Conservation (phyloP, 1,140 invertebrate genomes). For the Diorhabda elongata region DNA sequence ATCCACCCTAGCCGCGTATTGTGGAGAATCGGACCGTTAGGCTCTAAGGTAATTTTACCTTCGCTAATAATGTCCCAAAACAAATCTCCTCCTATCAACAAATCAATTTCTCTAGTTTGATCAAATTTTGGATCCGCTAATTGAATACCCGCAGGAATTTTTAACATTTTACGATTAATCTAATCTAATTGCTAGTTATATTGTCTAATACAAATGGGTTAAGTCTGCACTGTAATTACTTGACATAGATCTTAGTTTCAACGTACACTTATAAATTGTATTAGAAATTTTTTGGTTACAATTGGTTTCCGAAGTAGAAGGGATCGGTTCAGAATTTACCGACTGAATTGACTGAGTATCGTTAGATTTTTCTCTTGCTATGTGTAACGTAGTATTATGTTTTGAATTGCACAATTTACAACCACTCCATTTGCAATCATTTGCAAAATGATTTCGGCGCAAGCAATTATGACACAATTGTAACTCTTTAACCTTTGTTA, state of each 20-base stretch:
- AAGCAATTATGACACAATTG: constrained; percentile 1
- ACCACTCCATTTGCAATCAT: no score
- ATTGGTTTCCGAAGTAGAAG: background rate
- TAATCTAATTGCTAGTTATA: constrained; percentile 7
- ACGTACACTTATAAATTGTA: background rate
- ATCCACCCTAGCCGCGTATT: constrained; percentile 7
- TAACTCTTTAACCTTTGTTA: background rate
- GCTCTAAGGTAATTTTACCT: constrained; percentile 2
- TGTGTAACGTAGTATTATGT: no score
- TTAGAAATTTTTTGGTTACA: background rate
- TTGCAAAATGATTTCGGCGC: background rate
- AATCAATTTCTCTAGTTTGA: constrained; percentile 8
- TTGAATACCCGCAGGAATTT: background rate
- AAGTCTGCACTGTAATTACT: background rate
- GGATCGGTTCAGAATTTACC: background rate
- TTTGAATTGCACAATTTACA: no score
- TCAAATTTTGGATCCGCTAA: constrained; percentile 10
- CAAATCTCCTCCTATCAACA: constrained; percentile 13
- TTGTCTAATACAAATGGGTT: background rate
- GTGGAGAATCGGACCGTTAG: constrained; percentile 1
- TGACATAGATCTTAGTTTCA: background rate
- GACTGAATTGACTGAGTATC: no score
- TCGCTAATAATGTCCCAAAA: constrained; percentile 7
- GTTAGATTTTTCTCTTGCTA: no score
- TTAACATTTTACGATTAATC: background rate